Percentiles rank a stretch among this genome's conserved stretches.
Evolutionary conservation across 2,888 invertebrate genomes (phyloP).

Genomic region (Dendrolimus houi): DNA sequence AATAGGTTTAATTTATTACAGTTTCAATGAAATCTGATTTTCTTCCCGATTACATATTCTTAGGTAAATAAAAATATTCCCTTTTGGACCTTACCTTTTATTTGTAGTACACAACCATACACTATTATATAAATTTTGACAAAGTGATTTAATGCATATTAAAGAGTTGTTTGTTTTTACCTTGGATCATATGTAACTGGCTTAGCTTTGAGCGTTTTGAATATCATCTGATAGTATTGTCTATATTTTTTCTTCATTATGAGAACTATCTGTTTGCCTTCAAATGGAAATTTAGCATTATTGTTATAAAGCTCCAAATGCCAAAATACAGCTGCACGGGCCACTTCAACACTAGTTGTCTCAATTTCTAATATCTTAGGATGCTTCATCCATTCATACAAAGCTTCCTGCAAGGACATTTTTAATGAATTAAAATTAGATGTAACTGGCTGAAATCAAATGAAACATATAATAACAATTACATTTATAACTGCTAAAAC

Average conservation of each 20-base stretch:
- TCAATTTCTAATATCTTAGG: conserved; percentile 64
- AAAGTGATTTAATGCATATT: background rate
- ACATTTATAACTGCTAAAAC: no score
- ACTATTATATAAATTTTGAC: no score
- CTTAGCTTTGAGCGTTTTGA: conserved; percentile 63
- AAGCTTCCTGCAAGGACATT: conserved; percentile 42
- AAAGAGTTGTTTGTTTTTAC: conserved; percentile 21
- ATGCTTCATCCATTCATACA: conserved; percentile 68
- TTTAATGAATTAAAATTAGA: background rate
- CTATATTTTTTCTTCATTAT: conserved; percentile 69
- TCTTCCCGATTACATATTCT: no score
- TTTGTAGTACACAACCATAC: no score
- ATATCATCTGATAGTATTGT: conserved; percentile 69
- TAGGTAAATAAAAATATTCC: no score
- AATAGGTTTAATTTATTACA: no score
- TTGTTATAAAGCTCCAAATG: conserved; percentile 46
- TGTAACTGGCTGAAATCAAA: no score
- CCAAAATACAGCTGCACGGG: conserved; percentile 66
- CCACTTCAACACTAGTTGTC: conserved; percentile 58
- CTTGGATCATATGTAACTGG: conserved; percentile 66
- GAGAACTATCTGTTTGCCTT: conserved; percentile 64
- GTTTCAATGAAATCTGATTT: no score
- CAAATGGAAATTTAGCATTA: conserved; percentile 52
- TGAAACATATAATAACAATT: no score
- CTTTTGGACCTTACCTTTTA: no score